Evolutionary conservation across 1,140 invertebrate genomes (phyloP).

Genomic region (Temnothorax nylanderi): DNA sequence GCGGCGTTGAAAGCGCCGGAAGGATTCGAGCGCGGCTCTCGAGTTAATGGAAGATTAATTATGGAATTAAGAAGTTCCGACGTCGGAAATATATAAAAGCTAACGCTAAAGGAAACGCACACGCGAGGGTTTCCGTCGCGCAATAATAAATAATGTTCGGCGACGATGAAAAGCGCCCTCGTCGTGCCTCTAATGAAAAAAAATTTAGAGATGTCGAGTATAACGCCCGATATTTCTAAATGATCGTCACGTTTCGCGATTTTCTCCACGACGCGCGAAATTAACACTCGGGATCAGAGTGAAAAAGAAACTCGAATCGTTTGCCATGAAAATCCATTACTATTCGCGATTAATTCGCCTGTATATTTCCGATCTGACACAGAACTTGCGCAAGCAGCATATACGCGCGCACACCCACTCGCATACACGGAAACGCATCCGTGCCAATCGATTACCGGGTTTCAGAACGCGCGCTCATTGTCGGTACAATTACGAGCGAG

Average conservation of each 20-base stretch:
- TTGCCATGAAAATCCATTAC: conserved; percentile 38
- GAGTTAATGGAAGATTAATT: conserved; percentile 50
- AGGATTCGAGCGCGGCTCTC: neutral
- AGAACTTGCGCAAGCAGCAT: neutral
- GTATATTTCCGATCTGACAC: conserved; percentile 29
- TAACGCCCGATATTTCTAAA: neutral
- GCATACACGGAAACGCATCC: conserved; percentile 9
- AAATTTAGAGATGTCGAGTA: neutral
- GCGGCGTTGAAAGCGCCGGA: conserved; percentile 14
- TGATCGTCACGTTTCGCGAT: neutral
- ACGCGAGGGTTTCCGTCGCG: neutral
- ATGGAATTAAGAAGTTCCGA: conserved; percentile 33
- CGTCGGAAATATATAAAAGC: neutral
- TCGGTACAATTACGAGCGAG: conserved; percentile 43
- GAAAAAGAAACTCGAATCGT: neutral
- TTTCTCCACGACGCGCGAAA: neutral
- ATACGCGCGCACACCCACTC: no score
- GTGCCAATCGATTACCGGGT: conserved; percentile 42
- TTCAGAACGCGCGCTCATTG: conserved; percentile 32
- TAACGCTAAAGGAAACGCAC: neutral
- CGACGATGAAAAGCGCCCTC: neutral
- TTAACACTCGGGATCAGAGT: neutral
- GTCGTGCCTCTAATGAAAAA: neutral
- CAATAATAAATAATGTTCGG: neutral
- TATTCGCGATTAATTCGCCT: conserved; percentile 32